Base-by-base conservation (phyloP, 2,797 vertebrate genomes). In the Poeciliopsis presidionis region DNA sequence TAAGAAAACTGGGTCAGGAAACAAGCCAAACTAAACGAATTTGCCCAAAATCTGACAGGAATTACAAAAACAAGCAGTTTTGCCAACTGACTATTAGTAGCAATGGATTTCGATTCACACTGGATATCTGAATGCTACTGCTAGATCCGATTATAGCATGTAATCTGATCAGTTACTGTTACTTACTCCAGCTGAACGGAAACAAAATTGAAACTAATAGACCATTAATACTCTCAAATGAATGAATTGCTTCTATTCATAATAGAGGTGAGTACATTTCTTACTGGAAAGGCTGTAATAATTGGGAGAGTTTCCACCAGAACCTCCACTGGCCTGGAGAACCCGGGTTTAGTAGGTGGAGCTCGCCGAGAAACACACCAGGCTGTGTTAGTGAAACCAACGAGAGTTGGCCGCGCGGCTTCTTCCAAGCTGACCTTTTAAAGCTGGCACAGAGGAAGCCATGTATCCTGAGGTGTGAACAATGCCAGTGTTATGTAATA, bases 391-490 rank as follows among this genome's bases (percentile, higher is more conserved):
- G 51, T 76, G 85, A 86, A 20, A 11, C 73, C 53, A 72, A 57
- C 72, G 86, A 75, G 45, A 72, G 51, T 57, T 83, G 73, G 74
- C 85, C 43, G 76, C 30, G 3, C 69, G 39, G 5, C 7, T 69
- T 77, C 86, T 88, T 89, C 86, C 86, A 82, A 80, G 30, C n/a
- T 67, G 73, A 77, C 77, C 47, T 81, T 86, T 43, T 57, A 12
- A 76, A 72, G 59, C 28, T 79, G 73, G 36, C 79, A 57, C 63
- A 43, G 51, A 51, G 45, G 65, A 73, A 2, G 4, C 2, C 41
- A 47, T 55, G 51, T 25, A 63, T 81, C 76, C 74, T n/a, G 74
- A 82, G 73, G 86, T 79, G 85, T 88, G 81, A 83, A 84, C 83
- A 80, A 83, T 76, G 86, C 86, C 85, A 76, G 72, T 4, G 55